These are phyloP conservation scores for Molossus molossus DNA, from an alignment of 2,797 vertebrate species.

Conservation along the genomic window DNA sequence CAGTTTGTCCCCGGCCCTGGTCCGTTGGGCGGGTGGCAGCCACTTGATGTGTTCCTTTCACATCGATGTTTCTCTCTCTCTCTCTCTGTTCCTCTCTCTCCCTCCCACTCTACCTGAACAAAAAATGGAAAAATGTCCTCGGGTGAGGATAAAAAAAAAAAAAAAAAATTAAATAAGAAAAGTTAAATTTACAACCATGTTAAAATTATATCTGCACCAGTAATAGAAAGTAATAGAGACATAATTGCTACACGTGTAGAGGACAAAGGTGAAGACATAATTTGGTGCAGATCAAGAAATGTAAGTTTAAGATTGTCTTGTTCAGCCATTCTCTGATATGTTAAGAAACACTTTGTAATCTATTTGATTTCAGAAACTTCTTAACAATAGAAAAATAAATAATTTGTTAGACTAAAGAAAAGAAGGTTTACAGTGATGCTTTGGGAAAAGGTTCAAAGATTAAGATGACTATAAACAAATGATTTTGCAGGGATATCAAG, in stretches of 20 bases:
- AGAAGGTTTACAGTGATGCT: not conserved
- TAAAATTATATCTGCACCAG: not conserved
- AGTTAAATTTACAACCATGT: not conserved
- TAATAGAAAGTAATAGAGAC: not conserved
- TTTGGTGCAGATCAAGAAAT: not conserved
- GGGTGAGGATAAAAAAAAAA: too few species aligned
- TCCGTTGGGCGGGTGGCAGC: too few species aligned
- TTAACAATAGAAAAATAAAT: constrained; percentile 5
- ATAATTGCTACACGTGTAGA: not conserved
- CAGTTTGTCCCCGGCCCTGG: too few species aligned
- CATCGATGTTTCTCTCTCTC: too few species aligned
- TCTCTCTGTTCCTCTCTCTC: too few species aligned
- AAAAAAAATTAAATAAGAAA: constrained; percentile 24
- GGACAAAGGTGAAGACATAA: not conserved
- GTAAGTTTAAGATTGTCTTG: not conserved
- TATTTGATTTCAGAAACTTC: constrained; percentile 42
- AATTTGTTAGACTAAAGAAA: not conserved
- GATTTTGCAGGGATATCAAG: not conserved
- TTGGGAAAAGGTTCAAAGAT: not conserved
- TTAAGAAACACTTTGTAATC: not conserved
- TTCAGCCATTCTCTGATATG: not conserved
- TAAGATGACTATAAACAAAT: not conserved
- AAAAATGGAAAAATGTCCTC: too few species aligned
- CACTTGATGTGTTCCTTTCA: too few species aligned
- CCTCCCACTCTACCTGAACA: too few species aligned